These are phyloP conservation scores for Erpobdella octoculata DNA, from an alignment of 2,888 invertebrate species.

Conservation along the genomic window DNA sequence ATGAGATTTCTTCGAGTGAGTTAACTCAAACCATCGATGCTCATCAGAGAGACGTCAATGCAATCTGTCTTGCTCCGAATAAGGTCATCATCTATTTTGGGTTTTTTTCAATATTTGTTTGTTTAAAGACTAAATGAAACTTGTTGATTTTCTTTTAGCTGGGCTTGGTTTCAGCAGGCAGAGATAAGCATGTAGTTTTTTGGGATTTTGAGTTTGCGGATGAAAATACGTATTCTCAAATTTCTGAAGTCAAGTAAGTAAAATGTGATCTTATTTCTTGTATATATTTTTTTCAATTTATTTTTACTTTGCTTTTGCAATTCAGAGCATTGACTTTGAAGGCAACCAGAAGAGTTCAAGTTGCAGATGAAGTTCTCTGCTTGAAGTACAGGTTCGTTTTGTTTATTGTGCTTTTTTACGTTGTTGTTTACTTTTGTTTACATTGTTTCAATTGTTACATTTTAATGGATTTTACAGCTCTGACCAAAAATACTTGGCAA, in stretches of 20 bases:
- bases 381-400: slow-evolving; percentile 58
- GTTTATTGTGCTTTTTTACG: not conserved
- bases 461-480: slow-evolving; percentile 30
- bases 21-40: slow-evolving; percentile 73
- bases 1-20: slow-evolving; percentile 74
- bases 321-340: slow-evolving; percentile 1
- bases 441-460: not conserved
- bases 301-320: no score
- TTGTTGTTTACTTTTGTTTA: no score
- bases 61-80: slow-evolving; percentile 71
- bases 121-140: not conserved
- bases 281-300: no score
- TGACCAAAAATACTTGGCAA: slow-evolving; percentile 78
- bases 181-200: slow-evolving; percentile 80
- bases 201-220: slow-evolving; percentile 83
- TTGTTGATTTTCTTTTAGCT: slow-evolving; percentile 44
- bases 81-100: slow-evolving; percentile 57
- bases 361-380: slow-evolving; percentile 78
- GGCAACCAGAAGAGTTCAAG: slow-evolving; percentile 48
- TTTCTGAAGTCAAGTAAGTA: not conserved
- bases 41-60: slow-evolving; percentile 72
- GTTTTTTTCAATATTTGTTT: not conserved
- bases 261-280: no score
- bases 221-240: slow-evolving; percentile 59
- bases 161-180: slow-evolving; percentile 66